Evolutionary conservation across 2,888 invertebrate species (phyloP), one percentile per base, ranked within the genome.

Genomic region (Chalcosyrphus nemorum): DNA sequence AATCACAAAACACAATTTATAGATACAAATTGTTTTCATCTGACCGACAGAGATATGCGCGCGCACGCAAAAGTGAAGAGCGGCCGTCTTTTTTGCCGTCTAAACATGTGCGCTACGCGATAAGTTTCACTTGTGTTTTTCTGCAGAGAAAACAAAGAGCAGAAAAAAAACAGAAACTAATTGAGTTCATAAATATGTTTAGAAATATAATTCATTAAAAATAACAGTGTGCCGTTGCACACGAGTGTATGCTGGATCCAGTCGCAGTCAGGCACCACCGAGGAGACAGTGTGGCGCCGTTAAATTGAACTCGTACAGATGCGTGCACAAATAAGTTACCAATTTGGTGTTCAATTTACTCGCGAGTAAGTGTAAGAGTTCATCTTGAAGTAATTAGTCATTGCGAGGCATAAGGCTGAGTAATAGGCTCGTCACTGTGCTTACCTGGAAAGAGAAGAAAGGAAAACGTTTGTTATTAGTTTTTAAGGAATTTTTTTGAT

Each of bases 11-110:
- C 41, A 66, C 76, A 71, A 82, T 82, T 71, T 72, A 68, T 68
- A 75, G 63, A 81, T 75, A 75, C 54, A 75, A 75, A 70, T 81
- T 70, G 59, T 71, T 76, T 71, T 72, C 68, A 68, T 82, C 77
- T 56, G 66, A 56, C 77, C 61, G 77, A 54, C 41, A 57, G 45
- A 81, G 63, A 50, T 56, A 52, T 15, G 59, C 59, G 38, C 19
- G 59, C 59, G 38, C 66, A 72, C 77, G 82, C 72, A 77, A 77
- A 59, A 74, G 29, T 24, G 43, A 56, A 35, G 45, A 52, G 24
- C 2, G 3, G 3, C 32, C 11, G 15, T 65, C 32, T 45, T 13
- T n/a, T n/a, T n/a, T n/a, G n/a, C n/a, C 38, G 38, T 27, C 29
- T 27, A 24, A n/a, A 9, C 19, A 19, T 41, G 56, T 71, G 63